phyloP scores from a whole-genome alignment of 2,797 vertebrate genomes.

The Arrhamphus sclerolepis region DNA sequence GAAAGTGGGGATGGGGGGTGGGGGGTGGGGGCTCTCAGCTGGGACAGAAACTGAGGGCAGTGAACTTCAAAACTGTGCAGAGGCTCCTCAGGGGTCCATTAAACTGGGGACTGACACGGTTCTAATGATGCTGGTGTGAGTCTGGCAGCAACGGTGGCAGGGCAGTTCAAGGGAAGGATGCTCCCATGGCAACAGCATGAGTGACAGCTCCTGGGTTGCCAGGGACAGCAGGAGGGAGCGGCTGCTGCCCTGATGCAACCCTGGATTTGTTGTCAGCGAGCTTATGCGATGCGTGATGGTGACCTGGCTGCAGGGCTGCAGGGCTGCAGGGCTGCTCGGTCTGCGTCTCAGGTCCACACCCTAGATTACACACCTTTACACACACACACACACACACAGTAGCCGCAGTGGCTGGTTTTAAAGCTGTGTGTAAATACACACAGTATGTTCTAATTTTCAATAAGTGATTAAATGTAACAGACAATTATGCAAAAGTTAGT shows the following conservation, averaged over 20 bases:
- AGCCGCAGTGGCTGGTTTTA: too few species aligned
- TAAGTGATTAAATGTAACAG: too few species aligned
- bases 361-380: too few species aligned
- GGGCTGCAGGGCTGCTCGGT: too few species aligned
- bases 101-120: background rate
- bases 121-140: conserved; percentile 42
- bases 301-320: conserved; percentile 3
- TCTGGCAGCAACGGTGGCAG: too few species aligned
- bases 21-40: background rate
- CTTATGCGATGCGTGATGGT: conserved; percentile 37
- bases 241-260: background rate
- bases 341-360: too few species aligned
- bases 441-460: too few species aligned
- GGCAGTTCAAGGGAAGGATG: background rate
- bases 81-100: too few species aligned
- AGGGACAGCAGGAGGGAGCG: conserved; percentile 25
- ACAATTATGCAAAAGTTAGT: too few species aligned
- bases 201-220: background rate
- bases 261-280: conserved; percentile 24
- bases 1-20: too few species aligned
- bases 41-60: background rate
- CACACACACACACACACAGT: too few species aligned
- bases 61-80: background rate
- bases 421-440: too few species aligned
- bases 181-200: conserved; percentile 12